These are phyloP conservation scores for Apostichopus leukothele DNA, from an alignment of 53 echinoderm and acorn worm species.

Conservation along the genomic window DNA sequence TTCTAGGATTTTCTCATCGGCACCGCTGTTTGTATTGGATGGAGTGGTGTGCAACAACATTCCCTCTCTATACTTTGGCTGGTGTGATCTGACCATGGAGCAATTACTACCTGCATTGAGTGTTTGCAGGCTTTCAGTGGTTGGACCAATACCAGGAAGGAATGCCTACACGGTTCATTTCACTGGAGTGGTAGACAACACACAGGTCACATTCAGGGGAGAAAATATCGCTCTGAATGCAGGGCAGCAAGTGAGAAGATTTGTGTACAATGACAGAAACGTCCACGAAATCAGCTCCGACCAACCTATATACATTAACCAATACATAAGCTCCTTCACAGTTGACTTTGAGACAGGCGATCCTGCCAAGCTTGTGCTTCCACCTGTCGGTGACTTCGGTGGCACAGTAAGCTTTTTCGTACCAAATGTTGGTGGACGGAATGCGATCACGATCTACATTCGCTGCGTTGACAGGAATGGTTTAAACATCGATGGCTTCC, in stretches of 20 bases:
- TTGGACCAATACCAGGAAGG: conserved; percentile 29
- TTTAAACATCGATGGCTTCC: neutral
- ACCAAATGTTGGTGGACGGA: conserved; percentile 7
- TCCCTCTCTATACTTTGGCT: neutral
- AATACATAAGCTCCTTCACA: neutral
- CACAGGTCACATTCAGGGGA: neutral
- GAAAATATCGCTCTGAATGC: conserved; percentile 17
- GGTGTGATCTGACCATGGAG: conserved; percentile 45
- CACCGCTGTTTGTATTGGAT: conserved; percentile 29
- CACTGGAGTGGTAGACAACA: conserved; percentile 11
- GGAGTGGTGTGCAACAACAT: conserved; percentile 36
- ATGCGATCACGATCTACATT: conserved; percentile 14
- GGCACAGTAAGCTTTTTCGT: conserved; percentile 27
- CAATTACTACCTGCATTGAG: conserved; percentile 18
- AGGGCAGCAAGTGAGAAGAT: conserved; percentile 19
- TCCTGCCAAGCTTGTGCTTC: conserved; percentile 30
- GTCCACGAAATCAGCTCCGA: conserved; percentile 34
- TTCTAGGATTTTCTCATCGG: conserved; percentile 10
- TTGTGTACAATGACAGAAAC: neutral
- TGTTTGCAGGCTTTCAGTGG: conserved; percentile 9
- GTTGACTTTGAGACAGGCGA: conserved; percentile 38
- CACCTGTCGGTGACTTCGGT: conserved; percentile 19
- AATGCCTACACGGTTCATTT: conserved; percentile 19
- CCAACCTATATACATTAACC: conserved; percentile 29
- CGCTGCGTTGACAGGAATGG: conserved; percentile 15